Evolutionary conservation across 2,888 invertebrate species (phyloP).

Genomic region (Nemotelus pantherinus): DNA sequence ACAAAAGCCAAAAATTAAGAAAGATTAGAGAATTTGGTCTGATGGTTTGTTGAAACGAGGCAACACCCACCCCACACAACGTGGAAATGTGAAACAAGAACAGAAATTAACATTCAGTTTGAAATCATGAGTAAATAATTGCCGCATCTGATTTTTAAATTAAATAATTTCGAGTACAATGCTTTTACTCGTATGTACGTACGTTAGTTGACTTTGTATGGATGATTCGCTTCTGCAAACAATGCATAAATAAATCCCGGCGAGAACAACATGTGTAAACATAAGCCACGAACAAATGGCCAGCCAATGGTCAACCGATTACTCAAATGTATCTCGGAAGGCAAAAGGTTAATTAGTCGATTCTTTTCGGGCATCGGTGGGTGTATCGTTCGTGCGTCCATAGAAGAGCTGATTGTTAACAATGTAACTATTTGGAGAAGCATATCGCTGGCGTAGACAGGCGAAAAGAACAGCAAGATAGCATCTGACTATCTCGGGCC

Average conservation of each 20-base stretch:
- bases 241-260: conserved; percentile 16
- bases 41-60: too few species aligned
- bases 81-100: neutral
- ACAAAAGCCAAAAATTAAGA: neutral
- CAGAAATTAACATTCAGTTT: neutral
- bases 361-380: conserved; percentile 11
- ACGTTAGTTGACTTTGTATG: neutral
- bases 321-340: conserved; percentile 35
- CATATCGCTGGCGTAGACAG: too few species aligned
- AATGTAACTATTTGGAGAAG: neutral
- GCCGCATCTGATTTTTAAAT: conserved; percentile 28
- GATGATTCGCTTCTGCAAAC: conserved; percentile 17
- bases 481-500: too few species aligned
- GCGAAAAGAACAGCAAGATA: too few species aligned
- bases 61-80: too few species aligned
- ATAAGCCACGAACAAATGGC: conserved; percentile 19
- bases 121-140: conserved; percentile 20
- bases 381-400: neutral
- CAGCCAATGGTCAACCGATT: conserved; percentile 31
- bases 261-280: conserved; percentile 1
- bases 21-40: too few species aligned
- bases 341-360: conserved; percentile 45
- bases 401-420: conserved; percentile 24
- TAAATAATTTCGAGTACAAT: conserved; percentile 9
- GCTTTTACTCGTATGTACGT: neutral